A percentile compares a stretch with the other conserved stretches of the same genome.
Evolutionary conservation across 2,113 vertebrate species (phyloP).

Genomic region (Amazona vittata): DNA sequence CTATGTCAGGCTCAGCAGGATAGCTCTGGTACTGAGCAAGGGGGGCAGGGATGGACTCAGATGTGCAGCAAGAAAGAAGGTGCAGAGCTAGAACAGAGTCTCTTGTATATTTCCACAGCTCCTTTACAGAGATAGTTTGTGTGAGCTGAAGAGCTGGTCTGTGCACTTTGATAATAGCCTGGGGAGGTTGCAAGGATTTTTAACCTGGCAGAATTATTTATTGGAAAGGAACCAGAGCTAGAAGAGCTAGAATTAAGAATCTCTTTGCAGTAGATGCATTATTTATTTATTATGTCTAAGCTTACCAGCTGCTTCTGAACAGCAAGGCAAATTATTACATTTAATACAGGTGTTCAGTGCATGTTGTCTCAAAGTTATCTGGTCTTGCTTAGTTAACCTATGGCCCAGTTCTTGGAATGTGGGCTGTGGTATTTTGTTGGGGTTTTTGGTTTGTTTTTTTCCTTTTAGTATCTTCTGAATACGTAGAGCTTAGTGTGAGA

Average conservation of each 20-base stretch:
- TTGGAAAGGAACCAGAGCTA: background rate
- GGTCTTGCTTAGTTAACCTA: background rate
- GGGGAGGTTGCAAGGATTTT: background rate
- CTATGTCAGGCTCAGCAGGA: background rate
- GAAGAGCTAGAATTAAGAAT: background rate
- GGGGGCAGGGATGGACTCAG: background rate
- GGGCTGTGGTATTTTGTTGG: background rate
- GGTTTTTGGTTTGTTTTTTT: background rate
- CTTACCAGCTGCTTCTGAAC: background rate
- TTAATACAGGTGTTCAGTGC: background rate
- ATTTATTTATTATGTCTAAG: constrained; percentile 13
- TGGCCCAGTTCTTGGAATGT: background rate
- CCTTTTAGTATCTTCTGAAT: background rate
- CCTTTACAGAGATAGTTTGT: background rate
- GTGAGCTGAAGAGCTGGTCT: background rate
- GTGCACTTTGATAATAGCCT: background rate
- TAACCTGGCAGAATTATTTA: constrained; percentile 13
- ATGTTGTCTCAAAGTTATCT: background rate
- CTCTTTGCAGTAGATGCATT: background rate
- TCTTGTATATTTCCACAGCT: background rate
- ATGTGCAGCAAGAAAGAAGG: background rate
- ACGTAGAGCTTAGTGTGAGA: background rate
- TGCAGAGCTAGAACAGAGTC: background rate
- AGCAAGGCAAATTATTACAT: background rate
- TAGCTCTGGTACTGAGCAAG: background rate